A percentile compares a stretch with the other conserved stretches of the same genome.
These are phyloP conservation scores for Microtus pennsylvanicus DNA, from an alignment of 2,113 vertebrate species.

Conservation along the genomic window DNA sequence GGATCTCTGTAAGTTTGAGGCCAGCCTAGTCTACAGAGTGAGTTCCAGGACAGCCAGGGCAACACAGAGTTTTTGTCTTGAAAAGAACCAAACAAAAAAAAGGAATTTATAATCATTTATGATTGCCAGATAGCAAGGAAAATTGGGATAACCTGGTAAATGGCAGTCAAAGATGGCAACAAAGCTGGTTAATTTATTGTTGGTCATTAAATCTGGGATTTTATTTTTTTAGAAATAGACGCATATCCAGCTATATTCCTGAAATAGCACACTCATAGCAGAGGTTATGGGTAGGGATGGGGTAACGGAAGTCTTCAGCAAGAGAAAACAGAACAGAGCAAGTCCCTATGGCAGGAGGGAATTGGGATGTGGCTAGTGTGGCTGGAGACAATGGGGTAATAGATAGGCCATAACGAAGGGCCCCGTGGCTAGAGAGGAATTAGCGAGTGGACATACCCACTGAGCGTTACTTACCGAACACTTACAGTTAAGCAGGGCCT, in stretches of 20 bases:
- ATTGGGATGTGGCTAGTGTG: not conserved
- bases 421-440: not conserved
- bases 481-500: not conserved
- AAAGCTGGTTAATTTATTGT: not conserved
- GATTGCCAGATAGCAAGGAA: not conserved
- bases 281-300: not conserved
- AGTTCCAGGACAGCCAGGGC: not conserved
- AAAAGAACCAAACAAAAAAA: no score
- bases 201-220: not conserved
- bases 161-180: not conserved
- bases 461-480: not conserved
- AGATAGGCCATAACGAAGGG: not conserved
- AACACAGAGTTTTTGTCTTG: not conserved
- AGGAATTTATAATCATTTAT: not conserved
- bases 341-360: not conserved
- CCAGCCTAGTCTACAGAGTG: not conserved
- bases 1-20: not conserved
- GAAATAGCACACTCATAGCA: not conserved
- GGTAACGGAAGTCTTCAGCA: not conserved
- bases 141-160: not conserved
- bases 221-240: not conserved
- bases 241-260: not conserved
- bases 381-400: not conserved
- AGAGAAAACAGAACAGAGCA: not conserved
- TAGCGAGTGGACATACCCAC: not conserved